Conservation (phyloP, 1,140 invertebrate genomes). For the Leucophenga varia region DNA sequence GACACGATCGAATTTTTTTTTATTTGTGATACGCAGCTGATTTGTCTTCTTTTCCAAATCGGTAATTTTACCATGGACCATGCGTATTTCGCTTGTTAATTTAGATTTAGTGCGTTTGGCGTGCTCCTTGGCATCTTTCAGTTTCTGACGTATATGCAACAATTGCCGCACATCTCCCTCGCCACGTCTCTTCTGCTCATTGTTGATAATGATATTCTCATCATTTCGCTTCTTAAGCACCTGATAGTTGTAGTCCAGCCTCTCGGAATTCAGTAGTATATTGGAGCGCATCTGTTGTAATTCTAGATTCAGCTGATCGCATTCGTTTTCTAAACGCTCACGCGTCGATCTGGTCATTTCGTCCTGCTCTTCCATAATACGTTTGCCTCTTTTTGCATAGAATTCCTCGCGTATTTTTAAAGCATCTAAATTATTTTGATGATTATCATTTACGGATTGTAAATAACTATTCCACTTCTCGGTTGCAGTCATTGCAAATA, state of each 20-base stretch:
- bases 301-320: conserved; percentile 73
- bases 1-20: conserved; percentile 58
- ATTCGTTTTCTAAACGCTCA: conserved; percentile 70
- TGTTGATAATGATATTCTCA: conserved; percentile 79
- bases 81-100: conserved; percentile 64
- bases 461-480: conserved; percentile 71
- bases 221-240: conserved; percentile 82
- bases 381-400: conserved; percentile 62
- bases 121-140: too few relatives aligned
- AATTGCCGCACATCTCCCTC: conserved; percentile 73
- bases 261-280: conserved; percentile 76
- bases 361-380: conserved; percentile 66
- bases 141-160: too few relatives aligned
- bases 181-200: conserved; percentile 78
- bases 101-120: conserved; percentile 60
- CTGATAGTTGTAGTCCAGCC: conserved; percentile 83
- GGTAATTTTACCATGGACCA: conserved; percentile 65
- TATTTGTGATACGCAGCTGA: conserved; percentile 66
- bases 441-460: conserved; percentile 65
- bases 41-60: conserved; percentile 68
- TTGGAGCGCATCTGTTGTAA: conserved; percentile 74
- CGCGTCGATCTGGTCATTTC: conserved; percentile 69
- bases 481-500: conserved; percentile 60
- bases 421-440: conserved; percentile 59
- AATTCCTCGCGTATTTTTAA: conserved; percentile 63